Base-by-base conservation (phyloP, 92 coral and sea anemone genomes). In the Porites rus region DNA sequence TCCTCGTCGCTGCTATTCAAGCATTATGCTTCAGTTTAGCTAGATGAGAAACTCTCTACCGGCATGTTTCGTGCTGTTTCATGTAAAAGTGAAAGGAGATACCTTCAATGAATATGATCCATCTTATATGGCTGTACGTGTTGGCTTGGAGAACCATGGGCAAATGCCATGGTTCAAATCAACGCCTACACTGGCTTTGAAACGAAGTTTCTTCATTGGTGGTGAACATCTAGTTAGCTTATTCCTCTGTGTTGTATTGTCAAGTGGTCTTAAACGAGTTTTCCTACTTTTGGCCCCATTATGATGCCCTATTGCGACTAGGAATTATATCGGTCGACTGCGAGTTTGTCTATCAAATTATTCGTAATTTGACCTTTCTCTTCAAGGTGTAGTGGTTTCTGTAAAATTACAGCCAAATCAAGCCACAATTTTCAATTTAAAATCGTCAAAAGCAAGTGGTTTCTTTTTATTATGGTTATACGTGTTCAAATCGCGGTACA, bases 341-440 rank as follows among this genome's bases (percentile, higher is more conserved):
- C 68, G 64, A 59, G 18, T 81, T 81, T 73, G 51, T 54, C 21
- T 81, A 11, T 70, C 77, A 56, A 70, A 38, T 28, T 21, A 24
- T 54, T 81, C 31, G 77, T 81, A 81, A 81, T 70, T 70, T 70
- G 86, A 81, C 86, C 69, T 43, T 81, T 56, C 60, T 46, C 53
- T 51, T 69, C 50, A 21, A 56, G 53, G 19, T 63, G 77, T 38
- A 7, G 58, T 81, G 1, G 38, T 13, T 53, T 69, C 53, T 12
- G 43, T 58, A 65, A 68, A 79, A 50, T 11, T n/a, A 58, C 69
- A 38, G 65, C 77, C 43, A 16, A 4, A 66, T 46, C 0, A 1
- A 56, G 58, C 8, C 51, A 20, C 60, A 51, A 43, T 18, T 51
- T 1, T 18, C 13, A 17, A n/a, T 67, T 79, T 74, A 2, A 8